Base-by-base conservation (phyloP, 2,888 invertebrate genomes). In the Galerucella pusilla region DNA sequence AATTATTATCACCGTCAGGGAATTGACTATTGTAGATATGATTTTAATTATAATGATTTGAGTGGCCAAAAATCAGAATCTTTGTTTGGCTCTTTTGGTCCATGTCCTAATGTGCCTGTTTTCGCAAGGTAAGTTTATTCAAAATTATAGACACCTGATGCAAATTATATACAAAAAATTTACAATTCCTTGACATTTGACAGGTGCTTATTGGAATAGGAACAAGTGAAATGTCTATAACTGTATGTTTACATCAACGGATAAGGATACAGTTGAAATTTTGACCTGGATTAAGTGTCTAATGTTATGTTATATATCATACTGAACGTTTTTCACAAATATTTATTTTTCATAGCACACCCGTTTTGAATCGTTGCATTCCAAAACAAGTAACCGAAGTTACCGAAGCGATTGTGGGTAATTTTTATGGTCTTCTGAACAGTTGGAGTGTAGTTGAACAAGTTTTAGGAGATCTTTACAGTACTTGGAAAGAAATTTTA, bases 391-490 rank as follows among this genome's bases (percentile, higher is more conserved):
- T 94, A 10, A 90, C 91, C 79, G 93, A 94, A 71, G 88, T 93
- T 11, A 90, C 92, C 0, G 88, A 90, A 57, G 90, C 91, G 79
- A 89, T 94, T 42, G 89, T 93, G 75, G 90, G 89, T 67, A 93
- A 94, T 85, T 91, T 97, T 81, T 96, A 96, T 87, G 92, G 92
- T 6, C 89, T 95, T 82, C 90, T 97, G 63, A 97, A 97, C 85
- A 94, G 93, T 81, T 96, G 96, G 93, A 96, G 96, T 86, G 91
- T 94, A 49, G 91, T 96, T 81, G 96, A 97, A 87, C 96, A 97
- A 88, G 92, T 97, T 86, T 89, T 97, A 52, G 93, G 94, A 68
- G 97, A 98, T 88, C 89, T 98, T 9, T 96, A 96, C 85, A 92
- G 93, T 76, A 94, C 96, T 57, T 97, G 97, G 96, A 93, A 91